Conservation (phyloP, 2,797 vertebrate genomes). For the Cossypha niveicapilla region DNA sequence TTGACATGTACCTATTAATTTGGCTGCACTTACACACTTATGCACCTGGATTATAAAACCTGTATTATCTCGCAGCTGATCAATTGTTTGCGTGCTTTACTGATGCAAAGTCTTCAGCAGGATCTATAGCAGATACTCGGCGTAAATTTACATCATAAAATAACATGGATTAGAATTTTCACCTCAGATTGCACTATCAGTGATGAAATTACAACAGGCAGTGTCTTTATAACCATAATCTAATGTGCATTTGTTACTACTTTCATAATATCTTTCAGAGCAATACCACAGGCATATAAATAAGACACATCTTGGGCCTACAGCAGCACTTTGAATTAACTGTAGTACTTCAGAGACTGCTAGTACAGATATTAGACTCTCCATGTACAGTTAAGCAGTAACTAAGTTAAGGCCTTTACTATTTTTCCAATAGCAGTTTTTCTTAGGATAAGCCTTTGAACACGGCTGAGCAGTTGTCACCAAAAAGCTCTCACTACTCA, state of each 20-base stretch:
- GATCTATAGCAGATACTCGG: not conserved
- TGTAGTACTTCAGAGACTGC: not conserved
- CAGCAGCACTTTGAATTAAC: not conserved
- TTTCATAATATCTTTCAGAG: not conserved
- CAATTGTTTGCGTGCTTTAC: not conserved
- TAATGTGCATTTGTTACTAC: not conserved
- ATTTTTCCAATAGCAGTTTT: not conserved
- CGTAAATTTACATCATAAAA: not conserved
- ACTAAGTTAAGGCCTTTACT: not conserved
- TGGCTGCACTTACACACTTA: not conserved
- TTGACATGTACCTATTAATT: not conserved
- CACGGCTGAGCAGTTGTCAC: fast-evolving
- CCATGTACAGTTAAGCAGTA: not conserved
- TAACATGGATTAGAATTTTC: not conserved
- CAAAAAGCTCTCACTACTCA: not conserved
- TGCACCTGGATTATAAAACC: not conserved
- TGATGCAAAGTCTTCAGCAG: not conserved
- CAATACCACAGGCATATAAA: not conserved
- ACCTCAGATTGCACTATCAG: not conserved
- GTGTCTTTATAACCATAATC: not conserved
- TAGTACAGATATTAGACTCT: not conserved
- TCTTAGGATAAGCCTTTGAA: not conserved
- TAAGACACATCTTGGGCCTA: not conserved
- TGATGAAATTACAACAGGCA: not conserved
- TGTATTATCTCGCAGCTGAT: not conserved